Base-by-base conservation (phyloP, 1,140 invertebrate species). In the Drosophila pachea region DNA sequence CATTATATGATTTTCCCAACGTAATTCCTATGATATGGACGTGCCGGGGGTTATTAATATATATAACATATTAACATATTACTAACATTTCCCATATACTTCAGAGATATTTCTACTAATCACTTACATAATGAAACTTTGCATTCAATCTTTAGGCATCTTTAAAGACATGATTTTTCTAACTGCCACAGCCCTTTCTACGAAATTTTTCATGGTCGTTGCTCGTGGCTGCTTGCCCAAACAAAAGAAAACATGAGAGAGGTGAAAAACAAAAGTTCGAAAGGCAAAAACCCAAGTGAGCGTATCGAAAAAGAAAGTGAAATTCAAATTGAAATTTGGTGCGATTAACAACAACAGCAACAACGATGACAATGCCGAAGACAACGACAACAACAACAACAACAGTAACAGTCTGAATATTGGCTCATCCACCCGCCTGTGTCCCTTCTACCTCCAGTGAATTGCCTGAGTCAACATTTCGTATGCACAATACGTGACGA, bases 231-330 rank as follows among this genome's bases (percentile, higher is more conserved):
- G 78, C 78, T 65, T 61, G 64, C 56, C 55, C 61, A 78, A 78
- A 82, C 71, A 76, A 73, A 79, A 76, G 63, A 67, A 73, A 78
- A 70, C 14, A 55, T 67, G 53, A 58, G 58, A 33, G 31, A 62
- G 47, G 38, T 47, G 59, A 72, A 62, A 64, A 74, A 73, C 76
- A 78, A 82, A 76, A 81, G 79, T 84, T 83, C 76, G 79, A 83
- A 83, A 83, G 79, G 86, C 79, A 87, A 84, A 84, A 87, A 87
- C 54, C 78, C 84, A 84, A 87, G 76, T 78, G 74, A 86, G 82
- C 76, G 71, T 79, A 87, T 87, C 84, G 84, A 87, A 87, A 87
- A 87, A 87, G 84, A 87, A 87, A 87, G 84, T 87, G 84, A 87
- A 87, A 86, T 87, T 86, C 82, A 86, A 86, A 86, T 86, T 86